Conservation (phyloP, 2,797 vertebrate species). For the Bradypus variegatus region DNA sequence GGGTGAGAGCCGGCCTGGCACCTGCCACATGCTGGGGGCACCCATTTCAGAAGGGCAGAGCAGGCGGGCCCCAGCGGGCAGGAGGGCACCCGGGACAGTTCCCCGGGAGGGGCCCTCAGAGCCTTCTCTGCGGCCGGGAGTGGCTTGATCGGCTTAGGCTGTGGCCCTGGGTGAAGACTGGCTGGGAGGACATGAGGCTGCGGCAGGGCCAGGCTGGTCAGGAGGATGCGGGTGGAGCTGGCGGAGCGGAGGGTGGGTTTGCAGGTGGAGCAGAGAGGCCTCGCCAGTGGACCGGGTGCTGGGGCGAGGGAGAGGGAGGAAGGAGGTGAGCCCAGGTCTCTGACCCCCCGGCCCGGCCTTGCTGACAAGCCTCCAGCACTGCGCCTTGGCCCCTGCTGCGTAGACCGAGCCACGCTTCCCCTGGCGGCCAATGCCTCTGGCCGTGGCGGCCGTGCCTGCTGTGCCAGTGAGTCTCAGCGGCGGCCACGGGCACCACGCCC, state of each 20-base stretch:
- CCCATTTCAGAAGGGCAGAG: background rate
- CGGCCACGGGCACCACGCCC: fast-evolving
- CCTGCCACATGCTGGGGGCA: fast-evolving
- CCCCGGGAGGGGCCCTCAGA: background rate
- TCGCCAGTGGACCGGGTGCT: background rate
- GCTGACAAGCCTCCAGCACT: background rate
- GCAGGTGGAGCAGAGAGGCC: background rate
- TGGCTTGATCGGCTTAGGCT: background rate
- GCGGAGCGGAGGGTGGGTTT: background rate
- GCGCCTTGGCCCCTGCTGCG: background rate
- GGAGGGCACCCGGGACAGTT: background rate
- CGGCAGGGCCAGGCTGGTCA: too few relatives aligned
- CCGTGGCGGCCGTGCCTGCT: background rate
- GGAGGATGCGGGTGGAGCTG: too few relatives aligned
- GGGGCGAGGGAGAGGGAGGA: background rate
- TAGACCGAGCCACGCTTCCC: background rate
- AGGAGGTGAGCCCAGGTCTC: background rate
- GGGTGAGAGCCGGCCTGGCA: background rate
- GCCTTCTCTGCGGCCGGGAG: background rate
- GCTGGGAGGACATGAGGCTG: background rate
- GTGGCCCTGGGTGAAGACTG: background rate
- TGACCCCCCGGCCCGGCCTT: too few relatives aligned
- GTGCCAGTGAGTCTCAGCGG: background rate
- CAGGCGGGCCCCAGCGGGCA: background rate
- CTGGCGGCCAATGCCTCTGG: fast-evolving